A percentile compares a stretch with the other conserved stretches of the same genome.
phyloP scores from a whole-genome alignment of 2,797 vertebrate species.

The Scomberomorus guttatus region DNA sequence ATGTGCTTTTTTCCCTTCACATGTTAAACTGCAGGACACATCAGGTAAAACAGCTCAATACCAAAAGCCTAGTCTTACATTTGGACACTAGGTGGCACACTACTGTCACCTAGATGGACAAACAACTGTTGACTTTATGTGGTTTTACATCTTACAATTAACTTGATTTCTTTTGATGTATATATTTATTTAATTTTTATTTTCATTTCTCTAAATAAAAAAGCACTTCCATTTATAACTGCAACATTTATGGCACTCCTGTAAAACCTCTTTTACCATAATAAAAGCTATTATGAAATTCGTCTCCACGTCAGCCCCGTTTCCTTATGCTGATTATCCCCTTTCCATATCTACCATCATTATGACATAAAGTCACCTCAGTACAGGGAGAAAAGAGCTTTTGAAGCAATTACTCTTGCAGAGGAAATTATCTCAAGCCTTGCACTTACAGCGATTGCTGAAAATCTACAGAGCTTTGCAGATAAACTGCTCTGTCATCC shows the following conservation, averaged over 20 bases:
- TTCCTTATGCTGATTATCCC: slow-evolving; percentile 2
- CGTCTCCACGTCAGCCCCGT: not conserved
- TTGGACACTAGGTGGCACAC: slow-evolving; percentile 67
- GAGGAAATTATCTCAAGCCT: not conserved
- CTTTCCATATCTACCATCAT: not conserved
- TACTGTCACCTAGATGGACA: not conserved
- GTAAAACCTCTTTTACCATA: slow-evolving; percentile 33
- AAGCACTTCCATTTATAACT: slow-evolving; percentile 37
- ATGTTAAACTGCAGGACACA: not conserved
- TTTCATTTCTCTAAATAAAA: slow-evolving; percentile 32
- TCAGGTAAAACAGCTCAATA: slow-evolving; percentile 53
- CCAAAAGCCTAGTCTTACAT: slow-evolving; percentile 55
- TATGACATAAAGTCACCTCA: not conserved
- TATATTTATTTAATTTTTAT: slow-evolving; percentile 54
- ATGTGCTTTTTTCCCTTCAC: slow-evolving; percentile 11
- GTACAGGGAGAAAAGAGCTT: not conserved
- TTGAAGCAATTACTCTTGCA: slow-evolving; percentile 5
- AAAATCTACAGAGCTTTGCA: not conserved
- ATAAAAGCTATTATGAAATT: slow-evolving; percentile 63
- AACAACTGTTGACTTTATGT: not conserved
- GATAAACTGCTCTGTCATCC: slow-evolving; percentile 28
- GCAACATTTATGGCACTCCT: slow-evolving; percentile 30
- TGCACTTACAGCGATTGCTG: not conserved
- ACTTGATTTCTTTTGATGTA: slow-evolving; percentile 38
- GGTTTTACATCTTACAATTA: slow-evolving; percentile 30